Percentiles rank a stretch among this genome's conserved stretches.
Conservation (phyloP, 1,140 invertebrate species). For the Neoseiulus cucumeris region DNA sequence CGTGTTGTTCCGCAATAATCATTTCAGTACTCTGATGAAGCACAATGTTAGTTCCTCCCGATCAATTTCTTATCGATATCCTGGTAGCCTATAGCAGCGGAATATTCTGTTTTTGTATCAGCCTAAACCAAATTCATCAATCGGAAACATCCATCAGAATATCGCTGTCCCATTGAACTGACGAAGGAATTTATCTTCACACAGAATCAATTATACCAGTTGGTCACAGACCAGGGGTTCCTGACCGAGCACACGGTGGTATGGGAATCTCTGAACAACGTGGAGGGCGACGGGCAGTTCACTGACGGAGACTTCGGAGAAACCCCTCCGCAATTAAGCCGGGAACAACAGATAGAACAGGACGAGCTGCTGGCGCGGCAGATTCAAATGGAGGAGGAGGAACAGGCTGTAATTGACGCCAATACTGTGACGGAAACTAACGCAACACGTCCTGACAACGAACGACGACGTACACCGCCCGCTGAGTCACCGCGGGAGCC, state of each 20-base stretch:
- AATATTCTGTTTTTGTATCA: too few relatives aligned
- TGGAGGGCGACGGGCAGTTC: conserved; percentile 38
- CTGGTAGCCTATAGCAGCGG: background rate
- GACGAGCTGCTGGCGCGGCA: background rate
- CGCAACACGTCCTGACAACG: too few relatives aligned
- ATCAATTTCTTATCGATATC: background rate
- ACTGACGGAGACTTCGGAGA: conserved; percentile 32
- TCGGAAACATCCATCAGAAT: too few relatives aligned
- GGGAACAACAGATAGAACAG: background rate
- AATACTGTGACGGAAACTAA: background rate
- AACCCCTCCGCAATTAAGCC: conserved; percentile 13
- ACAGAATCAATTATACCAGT: conserved; percentile 35
- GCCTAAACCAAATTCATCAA: too few relatives aligned
- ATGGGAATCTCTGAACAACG: conserved; percentile 39
- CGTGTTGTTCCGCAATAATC: conserved; percentile 41
- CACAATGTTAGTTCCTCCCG: conserved; percentile 28
- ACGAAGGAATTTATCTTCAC: too few relatives aligned
- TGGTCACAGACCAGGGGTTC: conserved; percentile 42
- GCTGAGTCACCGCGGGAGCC: too few relatives aligned
- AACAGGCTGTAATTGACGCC: conserved; percentile 12
- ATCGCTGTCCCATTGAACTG: background rate
- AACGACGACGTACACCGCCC: too few relatives aligned
- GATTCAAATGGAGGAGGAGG: background rate
- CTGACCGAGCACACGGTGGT: conserved; percentile 35
- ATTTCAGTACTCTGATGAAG: conserved; percentile 37